Evolutionary conservation across 2,113 vertebrate species (phyloP).

Genomic region (Herpetotheres cachinnans): DNA sequence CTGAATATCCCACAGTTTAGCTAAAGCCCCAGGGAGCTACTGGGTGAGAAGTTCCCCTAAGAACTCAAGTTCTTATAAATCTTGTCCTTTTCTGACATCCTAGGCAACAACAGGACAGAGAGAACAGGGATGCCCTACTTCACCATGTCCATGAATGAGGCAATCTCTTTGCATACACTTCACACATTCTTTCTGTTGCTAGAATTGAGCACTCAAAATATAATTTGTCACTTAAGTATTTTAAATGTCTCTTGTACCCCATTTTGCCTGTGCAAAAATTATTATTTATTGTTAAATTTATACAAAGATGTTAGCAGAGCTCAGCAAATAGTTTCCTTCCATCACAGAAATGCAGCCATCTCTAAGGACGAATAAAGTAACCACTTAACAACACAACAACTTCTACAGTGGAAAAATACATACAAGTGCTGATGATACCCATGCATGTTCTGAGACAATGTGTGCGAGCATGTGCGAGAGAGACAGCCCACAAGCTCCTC

Average conservation of each 20-base stretch:
- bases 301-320: not conserved
- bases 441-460: not conserved
- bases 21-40: conserved; percentile 5
- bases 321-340: not conserved
- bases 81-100: not conserved
- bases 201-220: not conserved
- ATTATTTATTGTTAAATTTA: not conserved
- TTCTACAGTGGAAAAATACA: not conserved
- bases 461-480: not conserved
- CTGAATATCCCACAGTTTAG: conserved; percentile 31
- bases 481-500: not conserved
- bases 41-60: not conserved
- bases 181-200: not conserved
- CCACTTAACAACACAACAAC: not conserved
- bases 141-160: not conserved
- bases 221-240: not conserved
- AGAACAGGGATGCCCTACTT: not conserved
- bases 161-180: not conserved
- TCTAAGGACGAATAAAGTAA: not conserved
- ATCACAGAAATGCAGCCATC: not conserved
- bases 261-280: not conserved
- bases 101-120: not conserved
- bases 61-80: not conserved
- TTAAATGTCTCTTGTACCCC: not conserved
- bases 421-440: not conserved